phyloP scores from a whole-genome alignment of 2,888 invertebrate species.

The Zele albiditarsus region DNA sequence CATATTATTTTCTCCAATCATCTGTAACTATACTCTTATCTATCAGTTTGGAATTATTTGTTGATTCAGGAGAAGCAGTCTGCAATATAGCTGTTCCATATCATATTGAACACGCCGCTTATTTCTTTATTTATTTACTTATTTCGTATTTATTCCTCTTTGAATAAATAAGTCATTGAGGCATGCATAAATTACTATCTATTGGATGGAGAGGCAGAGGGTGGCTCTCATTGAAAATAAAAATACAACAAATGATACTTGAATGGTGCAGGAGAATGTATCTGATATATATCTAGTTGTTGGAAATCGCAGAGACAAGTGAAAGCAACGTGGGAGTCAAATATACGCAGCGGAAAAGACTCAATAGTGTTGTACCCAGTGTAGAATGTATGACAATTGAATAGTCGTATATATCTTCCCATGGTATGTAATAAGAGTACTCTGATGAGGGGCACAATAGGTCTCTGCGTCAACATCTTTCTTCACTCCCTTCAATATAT shows the following conservation, averaged over 20 bases:
- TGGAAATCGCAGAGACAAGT: constrained; percentile 66
- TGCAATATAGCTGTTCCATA: too few species aligned
- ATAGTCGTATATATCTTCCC: constrained; percentile 58
- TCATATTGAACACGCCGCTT: too few species aligned
- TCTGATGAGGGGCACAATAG: constrained; percentile 55
- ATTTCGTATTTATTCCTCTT: too few species aligned
- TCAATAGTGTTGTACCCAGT: constrained; percentile 66
- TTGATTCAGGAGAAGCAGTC: too few species aligned
- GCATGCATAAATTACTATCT: background rate
- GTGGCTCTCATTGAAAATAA: background rate
- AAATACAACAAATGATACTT: constrained; percentile 5
- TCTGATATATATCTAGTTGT: constrained; percentile 10
- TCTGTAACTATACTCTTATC: too few species aligned
- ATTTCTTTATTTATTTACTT: too few species aligned
- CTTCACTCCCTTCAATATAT: constrained; percentile 25
- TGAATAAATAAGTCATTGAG: too few species aligned
- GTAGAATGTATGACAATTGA: constrained; percentile 72
- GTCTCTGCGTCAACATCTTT: background rate
- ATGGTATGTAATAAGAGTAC: constrained; percentile 65
- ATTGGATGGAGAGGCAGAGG: background rate
- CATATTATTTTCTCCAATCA: too few species aligned
- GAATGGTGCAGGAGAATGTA: constrained; percentile 34
- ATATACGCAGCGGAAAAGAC: constrained; percentile 49
- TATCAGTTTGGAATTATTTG: too few species aligned
- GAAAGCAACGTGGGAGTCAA: constrained; percentile 72